Evolutionary conservation across 2,888 invertebrate species (phyloP), one percentile per base, ranked within the genome.

Genomic region (Oscheius onirici): DNA sequence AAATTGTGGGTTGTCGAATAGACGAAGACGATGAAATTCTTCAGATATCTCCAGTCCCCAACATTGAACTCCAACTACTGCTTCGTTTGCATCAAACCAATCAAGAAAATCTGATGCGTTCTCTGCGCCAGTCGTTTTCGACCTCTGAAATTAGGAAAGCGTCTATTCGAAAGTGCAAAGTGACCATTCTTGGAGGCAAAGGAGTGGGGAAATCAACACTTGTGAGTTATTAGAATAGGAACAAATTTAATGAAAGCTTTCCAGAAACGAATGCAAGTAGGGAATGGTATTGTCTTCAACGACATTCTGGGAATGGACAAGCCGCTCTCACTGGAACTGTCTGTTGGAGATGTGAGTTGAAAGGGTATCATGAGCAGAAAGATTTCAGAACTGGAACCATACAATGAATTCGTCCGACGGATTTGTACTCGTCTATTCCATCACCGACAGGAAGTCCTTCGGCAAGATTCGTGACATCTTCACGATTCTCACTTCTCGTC

Each of bases 191-290:
- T 10, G 81, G 81, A 57, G 74, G 73, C 2, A 15, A 52, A 6
- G 69, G 74, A 55, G 81, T 81, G 20, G 81, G 81, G 20, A 81
- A 80, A 43, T 77, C 80, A 8, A 76, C 77, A 49, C 71, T 81
- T 34, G 73, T 55, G 17, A 57, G 71, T 55, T 5, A 17, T 46
- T 5, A 6, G 22, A 26, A 15, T 10, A 28, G 10, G 26, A 6
- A 58, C 10, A 26, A 8, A 66, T 66, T 20, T 13, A 17, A 52
- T 26, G 15, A 40, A 10, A 44, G 17, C n/a, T 13, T 63, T 69
- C 49, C 49, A 70, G 70, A 67, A 61, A 22, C 63, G 77, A 40
- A 75, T 79, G 1, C 79, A 79, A 51, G 69, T 71, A 51, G 63
- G 74, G 11, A 79, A 79, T 49, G 79, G 77, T 20, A 68, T 77